Conservation (phyloP, 1,140 invertebrate genomes). For the Armadillidium nasatum region DNA sequence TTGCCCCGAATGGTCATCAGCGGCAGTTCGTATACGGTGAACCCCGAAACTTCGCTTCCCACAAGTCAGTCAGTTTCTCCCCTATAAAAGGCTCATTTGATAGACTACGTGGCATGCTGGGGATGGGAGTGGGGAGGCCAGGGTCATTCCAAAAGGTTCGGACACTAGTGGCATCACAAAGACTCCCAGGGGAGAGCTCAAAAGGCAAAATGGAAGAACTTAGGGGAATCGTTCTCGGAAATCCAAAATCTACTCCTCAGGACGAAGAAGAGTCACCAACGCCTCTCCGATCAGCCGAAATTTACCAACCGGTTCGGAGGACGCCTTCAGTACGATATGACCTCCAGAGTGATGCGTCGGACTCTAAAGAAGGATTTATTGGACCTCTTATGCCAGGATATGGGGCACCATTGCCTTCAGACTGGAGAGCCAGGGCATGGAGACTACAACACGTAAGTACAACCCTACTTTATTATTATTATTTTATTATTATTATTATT, state of each 20-base stretch:
- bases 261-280: not conserved
- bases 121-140: not conserved
- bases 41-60: not conserved
- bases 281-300: not conserved
- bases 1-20: slow-evolving; percentile 24
- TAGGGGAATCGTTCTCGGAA: not conserved
- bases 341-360: not conserved
- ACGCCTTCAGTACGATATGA: not conserved
- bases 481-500: too few species aligned
- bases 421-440: not conserved
- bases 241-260: not conserved
- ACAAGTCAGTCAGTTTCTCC: not conserved
- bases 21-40: not conserved
- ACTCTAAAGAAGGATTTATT: not conserved
- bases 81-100: not conserved
- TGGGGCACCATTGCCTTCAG: not conserved
- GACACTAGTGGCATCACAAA: not conserved
- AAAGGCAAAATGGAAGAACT: not conserved
- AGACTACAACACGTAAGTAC: not conserved
- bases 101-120: not conserved
- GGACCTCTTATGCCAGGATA: not conserved
- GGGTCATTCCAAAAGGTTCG: slow-evolving; percentile 1
- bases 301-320: slow-evolving; percentile 1
- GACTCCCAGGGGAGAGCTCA: not conserved
- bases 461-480: too few species aligned